Conservation (phyloP, 2,797 vertebrate species). For the Allobates femoralis region DNA sequence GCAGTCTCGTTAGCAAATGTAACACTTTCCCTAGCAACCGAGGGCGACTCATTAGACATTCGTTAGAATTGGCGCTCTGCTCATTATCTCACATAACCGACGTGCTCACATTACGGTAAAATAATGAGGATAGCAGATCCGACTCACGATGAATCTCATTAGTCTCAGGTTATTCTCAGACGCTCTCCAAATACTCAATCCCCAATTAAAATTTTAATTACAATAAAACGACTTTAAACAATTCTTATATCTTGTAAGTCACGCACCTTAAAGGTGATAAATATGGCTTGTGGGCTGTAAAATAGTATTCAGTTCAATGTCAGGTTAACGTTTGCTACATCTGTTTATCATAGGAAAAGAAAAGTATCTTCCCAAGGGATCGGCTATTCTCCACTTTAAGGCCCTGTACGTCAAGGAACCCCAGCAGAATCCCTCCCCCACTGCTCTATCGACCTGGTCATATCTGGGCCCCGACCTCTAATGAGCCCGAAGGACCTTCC, state of each 20-base stretch:
- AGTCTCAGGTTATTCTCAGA: slow-evolving; percentile 11
- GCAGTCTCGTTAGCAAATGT: slow-evolving; percentile 27
- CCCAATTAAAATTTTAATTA: slow-evolving; percentile 27
- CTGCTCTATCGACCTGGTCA: no score
- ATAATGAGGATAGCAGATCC: slow-evolving; percentile 48
- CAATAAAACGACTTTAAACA: neutral
- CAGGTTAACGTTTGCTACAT: no score
- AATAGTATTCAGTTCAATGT: no score
- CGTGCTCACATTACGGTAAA: slow-evolving; percentile 7
- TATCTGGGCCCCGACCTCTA: no score
- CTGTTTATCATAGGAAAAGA: neutral
- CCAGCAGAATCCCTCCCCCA: no score
- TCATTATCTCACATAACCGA: slow-evolving; percentile 35
- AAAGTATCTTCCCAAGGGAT: neutral
- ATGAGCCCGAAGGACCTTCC: no score
- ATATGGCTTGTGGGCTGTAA: no score
- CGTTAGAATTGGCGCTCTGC: slow-evolving; percentile 2
- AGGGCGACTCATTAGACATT: slow-evolving; percentile 32
- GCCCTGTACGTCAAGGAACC: no score
- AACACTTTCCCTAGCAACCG: slow-evolving; percentile 50
- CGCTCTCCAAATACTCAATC: neutral
- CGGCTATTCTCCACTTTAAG: neutral
- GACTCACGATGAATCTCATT: slow-evolving; percentile 20
- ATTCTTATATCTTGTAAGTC: neutral
- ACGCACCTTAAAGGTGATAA: neutral